phyloP scores from a whole-genome alignment of 2,888 invertebrate species.

The Elmis aenea region DNA sequence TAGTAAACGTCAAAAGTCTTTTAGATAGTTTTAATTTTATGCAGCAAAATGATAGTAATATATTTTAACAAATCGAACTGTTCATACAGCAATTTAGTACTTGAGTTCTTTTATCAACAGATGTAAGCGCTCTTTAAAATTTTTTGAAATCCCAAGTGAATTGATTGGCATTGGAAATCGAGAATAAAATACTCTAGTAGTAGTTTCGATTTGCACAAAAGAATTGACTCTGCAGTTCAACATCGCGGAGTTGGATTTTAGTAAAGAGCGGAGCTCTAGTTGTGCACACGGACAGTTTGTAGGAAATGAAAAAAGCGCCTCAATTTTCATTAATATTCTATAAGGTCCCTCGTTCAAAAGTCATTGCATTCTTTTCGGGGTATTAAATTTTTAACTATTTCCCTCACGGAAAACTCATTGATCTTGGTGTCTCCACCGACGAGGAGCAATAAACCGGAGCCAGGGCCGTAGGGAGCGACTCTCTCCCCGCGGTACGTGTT shows the following conservation, averaged over 20 bases:
- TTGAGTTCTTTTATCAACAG: slow-evolving; percentile 15
- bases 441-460: slow-evolving; percentile 28
- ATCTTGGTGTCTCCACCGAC: slow-evolving; percentile 30
- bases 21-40: too few relatives aligned
- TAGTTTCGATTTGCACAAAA: slow-evolving; percentile 28
- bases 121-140: slow-evolving; percentile 25
- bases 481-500: slow-evolving; percentile 37
- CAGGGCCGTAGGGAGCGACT: slow-evolving; percentile 14
- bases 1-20: too few relatives aligned
- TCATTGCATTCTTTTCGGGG: slow-evolving; percentile 24
- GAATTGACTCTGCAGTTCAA: slow-evolving; percentile 20
- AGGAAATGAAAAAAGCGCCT: slow-evolving; percentile 7
- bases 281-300: slow-evolving; percentile 14
- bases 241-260: neutral
- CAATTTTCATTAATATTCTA: slow-evolving; percentile 22
- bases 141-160: slow-evolving; percentile 36
- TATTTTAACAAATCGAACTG: too few relatives aligned
- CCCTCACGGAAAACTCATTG: slow-evolving; percentile 39
- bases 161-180: slow-evolving; percentile 40
- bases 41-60: too few relatives aligned
- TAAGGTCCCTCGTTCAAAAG: slow-evolving; percentile 17
- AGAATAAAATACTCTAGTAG: slow-evolving; percentile 36
- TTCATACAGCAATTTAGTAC: too few relatives aligned
- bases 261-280: too few relatives aligned
- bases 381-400: slow-evolving; percentile 42